phyloP scores from a whole-genome alignment of 2,113 vertebrate genomes.

The Enhydra lutris region DNA sequence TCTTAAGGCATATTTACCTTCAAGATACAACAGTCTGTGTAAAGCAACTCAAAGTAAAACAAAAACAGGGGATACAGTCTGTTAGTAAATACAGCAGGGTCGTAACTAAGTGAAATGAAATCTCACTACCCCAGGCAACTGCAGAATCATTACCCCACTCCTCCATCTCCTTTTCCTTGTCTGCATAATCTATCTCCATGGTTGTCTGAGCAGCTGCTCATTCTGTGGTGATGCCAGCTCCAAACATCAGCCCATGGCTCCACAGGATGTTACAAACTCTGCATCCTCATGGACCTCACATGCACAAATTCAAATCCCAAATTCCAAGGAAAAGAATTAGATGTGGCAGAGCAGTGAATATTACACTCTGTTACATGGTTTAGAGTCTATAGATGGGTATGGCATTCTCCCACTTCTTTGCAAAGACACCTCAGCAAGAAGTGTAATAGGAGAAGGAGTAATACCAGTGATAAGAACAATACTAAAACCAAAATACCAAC shows the following conservation, averaged over 20 bases:
- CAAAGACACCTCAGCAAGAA: neutral
- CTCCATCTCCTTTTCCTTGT: neutral
- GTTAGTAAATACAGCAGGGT: neutral
- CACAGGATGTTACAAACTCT: neutral
- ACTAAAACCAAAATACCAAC: neutral
- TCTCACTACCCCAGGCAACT: accelerated
- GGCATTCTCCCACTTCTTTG: neutral
- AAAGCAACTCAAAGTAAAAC: neutral
- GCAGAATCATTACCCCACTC: neutral
- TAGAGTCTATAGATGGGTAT: neutral
- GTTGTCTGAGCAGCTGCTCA: neutral
- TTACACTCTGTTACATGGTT: neutral
- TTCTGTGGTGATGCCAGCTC: neutral
- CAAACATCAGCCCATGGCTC: neutral
- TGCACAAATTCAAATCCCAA: neutral
- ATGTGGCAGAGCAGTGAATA: neutral
- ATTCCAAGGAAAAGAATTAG: neutral
- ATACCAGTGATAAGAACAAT: neutral
- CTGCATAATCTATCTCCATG: neutral
- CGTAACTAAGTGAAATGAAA: neutral
- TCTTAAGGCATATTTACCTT: neutral
- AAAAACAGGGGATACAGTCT: neutral
- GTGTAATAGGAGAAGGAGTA: neutral
- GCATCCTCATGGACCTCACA: neutral
- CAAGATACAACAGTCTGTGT: neutral